A percentile compares a stretch with the other conserved stretches of the same genome.
phyloP scores from a whole-genome alignment of 2,797 vertebrate genomes.

The Tapirus indicus region DNA sequence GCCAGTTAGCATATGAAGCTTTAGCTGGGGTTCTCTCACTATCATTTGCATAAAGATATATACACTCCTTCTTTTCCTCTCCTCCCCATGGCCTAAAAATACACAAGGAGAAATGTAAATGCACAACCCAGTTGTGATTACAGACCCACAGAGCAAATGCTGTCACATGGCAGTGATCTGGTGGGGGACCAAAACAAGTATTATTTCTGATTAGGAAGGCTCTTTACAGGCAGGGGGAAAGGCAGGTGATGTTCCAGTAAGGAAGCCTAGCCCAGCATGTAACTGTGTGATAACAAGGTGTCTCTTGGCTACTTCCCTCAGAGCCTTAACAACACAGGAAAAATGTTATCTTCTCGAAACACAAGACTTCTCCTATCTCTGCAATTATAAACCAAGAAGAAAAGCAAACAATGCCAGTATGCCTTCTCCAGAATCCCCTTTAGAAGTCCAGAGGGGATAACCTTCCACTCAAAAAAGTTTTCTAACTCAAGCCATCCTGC shows the following conservation, averaged over 20 bases:
- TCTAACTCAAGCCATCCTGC: background rate
- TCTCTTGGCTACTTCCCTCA: conserved; percentile 73
- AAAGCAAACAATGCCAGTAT: conserved; percentile 74
- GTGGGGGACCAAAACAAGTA: conserved; percentile 69
- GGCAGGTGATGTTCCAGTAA: conserved; percentile 68
- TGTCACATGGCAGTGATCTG: background rate
- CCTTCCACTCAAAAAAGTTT: background rate
- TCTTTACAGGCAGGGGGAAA: conserved; percentile 27
- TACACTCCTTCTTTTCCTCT: background rate
- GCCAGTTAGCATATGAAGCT: background rate
- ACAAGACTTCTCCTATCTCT: conserved; percentile 74
- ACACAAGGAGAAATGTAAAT: background rate
- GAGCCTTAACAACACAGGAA: conserved; percentile 55
- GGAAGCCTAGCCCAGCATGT: conserved; percentile 66
- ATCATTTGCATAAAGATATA: background rate
- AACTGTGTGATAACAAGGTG: conserved; percentile 80
- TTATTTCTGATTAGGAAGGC: conserved; percentile 76
- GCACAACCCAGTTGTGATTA: background rate
- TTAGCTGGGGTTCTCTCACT: background rate
- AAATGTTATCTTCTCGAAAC: conserved; percentile 83
- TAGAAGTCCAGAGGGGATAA: conserved; percentile 45
- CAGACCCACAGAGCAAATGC: background rate
- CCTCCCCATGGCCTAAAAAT: background rate
- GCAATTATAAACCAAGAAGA: conserved; percentile 74
- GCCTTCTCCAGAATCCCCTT: background rate